Conservation (phyloP, 2,888 invertebrate species). For the Odontocerum albicorne region DNA sequence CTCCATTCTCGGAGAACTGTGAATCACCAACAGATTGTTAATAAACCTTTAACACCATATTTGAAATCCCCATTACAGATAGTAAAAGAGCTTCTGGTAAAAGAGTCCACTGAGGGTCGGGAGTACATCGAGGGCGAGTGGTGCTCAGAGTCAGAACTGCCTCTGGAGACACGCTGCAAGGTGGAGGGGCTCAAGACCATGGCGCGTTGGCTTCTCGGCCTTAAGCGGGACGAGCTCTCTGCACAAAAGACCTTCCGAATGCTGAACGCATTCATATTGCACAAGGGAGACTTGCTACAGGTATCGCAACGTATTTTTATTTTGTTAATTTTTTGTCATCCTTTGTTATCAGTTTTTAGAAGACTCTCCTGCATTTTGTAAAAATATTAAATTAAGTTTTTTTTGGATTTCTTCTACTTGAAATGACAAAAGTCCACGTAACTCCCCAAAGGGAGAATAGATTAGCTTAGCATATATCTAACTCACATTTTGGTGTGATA, state of each 20-base stretch:
- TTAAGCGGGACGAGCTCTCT: constrained; percentile 84
- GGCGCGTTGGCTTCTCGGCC: constrained; percentile 92
- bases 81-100: constrained; percentile 92
- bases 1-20: too few relatives aligned
- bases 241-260: constrained; percentile 94
- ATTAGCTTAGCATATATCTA: too few relatives aligned
- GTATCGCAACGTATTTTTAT: too few relatives aligned
- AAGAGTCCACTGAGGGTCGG: constrained; percentile 65
- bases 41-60: neutral
- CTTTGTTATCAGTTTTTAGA: too few relatives aligned
- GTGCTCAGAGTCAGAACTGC: constrained; percentile 85
- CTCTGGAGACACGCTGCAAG: constrained; percentile 90
- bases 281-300: constrained; percentile 83
- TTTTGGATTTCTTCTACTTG: too few relatives aligned
- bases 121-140: constrained; percentile 65
- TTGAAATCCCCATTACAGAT: constrained; percentile 58
- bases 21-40: too few relatives aligned
- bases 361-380: too few relatives aligned
- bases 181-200: constrained; percentile 94
- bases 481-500: too few relatives aligned
- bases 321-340: too few relatives aligned
- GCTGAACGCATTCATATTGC: constrained; percentile 90
- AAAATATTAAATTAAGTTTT: too few relatives aligned
- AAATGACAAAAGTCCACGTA: too few relatives aligned
- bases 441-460: too few relatives aligned